These are phyloP conservation scores for Nematostella vectensis DNA, from an alignment of 92 coral and sea anemone genomes.

Conservation along the genomic window DNA sequence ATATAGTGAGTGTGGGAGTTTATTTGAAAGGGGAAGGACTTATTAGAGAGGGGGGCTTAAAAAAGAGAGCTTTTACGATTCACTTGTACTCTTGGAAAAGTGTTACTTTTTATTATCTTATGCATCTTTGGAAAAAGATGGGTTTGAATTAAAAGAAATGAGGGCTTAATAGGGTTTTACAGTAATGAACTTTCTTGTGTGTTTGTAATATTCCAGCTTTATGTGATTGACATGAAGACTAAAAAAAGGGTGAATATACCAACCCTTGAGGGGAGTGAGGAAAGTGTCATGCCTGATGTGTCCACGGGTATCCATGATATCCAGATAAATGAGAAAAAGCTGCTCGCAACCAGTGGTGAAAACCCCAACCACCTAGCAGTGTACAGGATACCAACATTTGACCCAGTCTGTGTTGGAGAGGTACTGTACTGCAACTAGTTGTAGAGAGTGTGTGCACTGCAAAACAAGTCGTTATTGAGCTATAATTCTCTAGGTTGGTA, in stretches of 20 bases:
- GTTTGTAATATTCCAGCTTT: slow-evolving; percentile 29
- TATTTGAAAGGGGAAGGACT: no score
- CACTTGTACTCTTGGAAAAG: no score
- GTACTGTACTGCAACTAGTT: slow-evolving; percentile 34
- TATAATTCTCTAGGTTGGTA: no score
- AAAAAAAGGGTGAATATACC: slow-evolving; percentile 50
- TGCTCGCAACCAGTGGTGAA: slow-evolving; percentile 87
- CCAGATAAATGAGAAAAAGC: slow-evolving; percentile 47
- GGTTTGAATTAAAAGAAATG: no score
- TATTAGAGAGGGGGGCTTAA: no score
- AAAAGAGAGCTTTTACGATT: no score
- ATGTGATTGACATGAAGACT: slow-evolving; percentile 60
- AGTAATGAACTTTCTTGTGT: no score
- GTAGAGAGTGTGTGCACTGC: neutral
- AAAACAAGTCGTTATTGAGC: neutral
- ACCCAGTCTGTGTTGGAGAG: slow-evolving; percentile 88
- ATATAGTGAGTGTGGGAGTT: no score
- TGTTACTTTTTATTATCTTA: no score
- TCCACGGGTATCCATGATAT: slow-evolving; percentile 91
- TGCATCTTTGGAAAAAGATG: no score
- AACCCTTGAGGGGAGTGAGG: slow-evolving; percentile 62
- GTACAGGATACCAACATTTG: slow-evolving; percentile 81
- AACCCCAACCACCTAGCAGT: slow-evolving; percentile 88
- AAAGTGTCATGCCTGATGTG: slow-evolving; percentile 41
- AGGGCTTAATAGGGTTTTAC: no score